These are phyloP conservation scores for Araneus ventricosus DNA, from an alignment of 1,140 invertebrate genomes.

Conservation along the genomic window DNA sequence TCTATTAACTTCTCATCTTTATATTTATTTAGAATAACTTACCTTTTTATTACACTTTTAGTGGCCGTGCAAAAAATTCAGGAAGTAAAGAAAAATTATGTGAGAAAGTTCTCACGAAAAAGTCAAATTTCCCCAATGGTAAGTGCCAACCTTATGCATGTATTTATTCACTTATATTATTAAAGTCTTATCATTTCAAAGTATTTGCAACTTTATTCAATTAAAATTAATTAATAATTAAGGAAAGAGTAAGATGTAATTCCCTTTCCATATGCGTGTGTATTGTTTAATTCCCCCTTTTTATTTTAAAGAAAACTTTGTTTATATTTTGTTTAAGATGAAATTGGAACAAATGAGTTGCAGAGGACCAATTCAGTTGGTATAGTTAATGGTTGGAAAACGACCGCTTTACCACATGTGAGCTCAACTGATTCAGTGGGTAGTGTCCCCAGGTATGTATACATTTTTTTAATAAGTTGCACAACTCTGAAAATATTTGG, in stretches of 20 bases:
- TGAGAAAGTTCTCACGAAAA: conserved; percentile 57
- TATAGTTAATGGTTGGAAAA: conserved; percentile 69
- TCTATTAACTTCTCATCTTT: too few relatives aligned
- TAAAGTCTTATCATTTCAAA: too few relatives aligned
- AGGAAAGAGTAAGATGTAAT: neutral
- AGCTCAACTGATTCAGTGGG: conserved; percentile 49
- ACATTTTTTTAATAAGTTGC: neutral
- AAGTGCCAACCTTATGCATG: neutral
- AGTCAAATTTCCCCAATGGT: conserved; percentile 64
- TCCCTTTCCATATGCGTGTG: too few relatives aligned
- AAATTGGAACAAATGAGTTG: conserved; percentile 56
- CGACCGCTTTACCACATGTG: conserved; percentile 56
- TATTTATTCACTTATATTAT: neutral
- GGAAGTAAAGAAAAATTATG: conserved; percentile 65
- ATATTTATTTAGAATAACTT: too few relatives aligned
- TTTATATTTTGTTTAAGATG: conserved; percentile 18
- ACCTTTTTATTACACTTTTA: neutral
- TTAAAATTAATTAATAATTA: neutral
- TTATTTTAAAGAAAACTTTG: neutral
- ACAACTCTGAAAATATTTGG: neutral
- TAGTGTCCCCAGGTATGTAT: conserved; percentile 43
- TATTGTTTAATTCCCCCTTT: too few relatives aligned
- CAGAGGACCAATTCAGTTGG: conserved; percentile 63
- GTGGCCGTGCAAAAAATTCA: conserved; percentile 40
- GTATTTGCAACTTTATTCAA: too few relatives aligned